Evolutionary conservation across 1,140 invertebrate species (phyloP), one percentile per base, ranked within the genome.

Genomic region (Teleogryllus occipitalis): DNA sequence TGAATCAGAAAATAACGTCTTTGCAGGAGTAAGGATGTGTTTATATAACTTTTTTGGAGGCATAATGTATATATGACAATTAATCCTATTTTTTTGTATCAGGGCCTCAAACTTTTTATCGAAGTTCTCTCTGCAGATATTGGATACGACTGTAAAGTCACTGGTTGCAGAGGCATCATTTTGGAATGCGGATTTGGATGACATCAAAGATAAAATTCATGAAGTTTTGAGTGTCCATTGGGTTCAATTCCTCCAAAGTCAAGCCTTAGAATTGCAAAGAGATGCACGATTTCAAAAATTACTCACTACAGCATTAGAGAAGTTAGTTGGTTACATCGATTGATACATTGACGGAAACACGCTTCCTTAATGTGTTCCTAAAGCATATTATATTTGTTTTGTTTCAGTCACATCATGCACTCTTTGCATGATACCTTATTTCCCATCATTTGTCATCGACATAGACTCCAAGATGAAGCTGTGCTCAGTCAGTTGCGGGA

Each of bases 231-330:
- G 83, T 47, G 78, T 78, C 18, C 82, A 84, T 73, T 85, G 85
- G 85, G 83, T 83, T 6, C 80, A 22, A 21, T 82, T 80, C 18
- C 84, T 85, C 82, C 80, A 83, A 10, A 83, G 78, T 7, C 83
- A 83, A 12, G 80, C 77, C 22, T 74, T 84, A 54, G 83, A 84
- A 39, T 47, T 83, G 8, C 85, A 85, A 76, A 81, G 84, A 7
- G 85, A 85, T 80, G 83, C 82, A 7, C 79, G 84, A 21, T 85
- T 84, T 80, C 85, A 85, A 77, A 83, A 83, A 27, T 79, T 83
- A 15, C 79, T 85, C 0, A 85, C 83, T 74, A 82, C 82, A 6
- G 82, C 85, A 0, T 72, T 85, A 0, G 84, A 85, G 80, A 84
- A 85, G 54, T 78, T 8, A 80, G 80, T 79, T 73, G 15, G 10